Conservation (phyloP, 2,888 invertebrate genomes). For the Hemistola chrysoprasaria region DNA sequence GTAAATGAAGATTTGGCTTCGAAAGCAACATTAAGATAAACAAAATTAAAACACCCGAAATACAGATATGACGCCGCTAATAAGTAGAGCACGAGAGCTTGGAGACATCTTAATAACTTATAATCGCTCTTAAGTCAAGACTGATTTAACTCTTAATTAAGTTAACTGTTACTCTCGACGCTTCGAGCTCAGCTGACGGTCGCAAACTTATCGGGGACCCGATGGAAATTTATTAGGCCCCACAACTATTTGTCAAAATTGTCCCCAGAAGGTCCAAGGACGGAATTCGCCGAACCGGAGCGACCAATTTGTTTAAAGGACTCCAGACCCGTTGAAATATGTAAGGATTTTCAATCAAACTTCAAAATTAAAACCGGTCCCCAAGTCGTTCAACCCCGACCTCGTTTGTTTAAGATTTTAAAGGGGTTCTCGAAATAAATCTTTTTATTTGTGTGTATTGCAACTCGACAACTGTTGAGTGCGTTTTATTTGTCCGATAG, state of each 20-base stretch:
- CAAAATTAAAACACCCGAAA: constrained; percentile 37
- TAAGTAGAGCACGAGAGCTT: constrained; percentile 43
- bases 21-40: constrained; percentile 36
- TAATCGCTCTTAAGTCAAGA: constrained; percentile 69
- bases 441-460: constrained; percentile 30
- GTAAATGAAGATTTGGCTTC: constrained; percentile 18
- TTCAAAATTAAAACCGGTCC: constrained; percentile 28
- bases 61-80: constrained; percentile 37
- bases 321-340: constrained; percentile 44
- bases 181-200: constrained; percentile 63
- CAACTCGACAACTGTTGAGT: constrained; percentile 62
- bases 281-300: constrained; percentile 66
- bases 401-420: constrained; percentile 17
- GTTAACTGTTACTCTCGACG: constrained; percentile 69
- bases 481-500: constrained; percentile 70
- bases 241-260: constrained; percentile 78
- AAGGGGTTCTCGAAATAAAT: constrained; percentile 22
- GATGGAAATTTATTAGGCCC: constrained; percentile 78
- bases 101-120: constrained; percentile 63
- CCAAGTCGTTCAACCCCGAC: constrained; percentile 14
- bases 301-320: constrained; percentile 64
- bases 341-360: constrained; percentile 42
- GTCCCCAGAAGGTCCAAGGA: constrained; percentile 58
- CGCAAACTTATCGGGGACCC: constrained; percentile 67
- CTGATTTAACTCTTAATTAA: constrained; percentile 77